Conservation (phyloP, 2,113 vertebrate genomes). For the Zapus hudsonius region DNA sequence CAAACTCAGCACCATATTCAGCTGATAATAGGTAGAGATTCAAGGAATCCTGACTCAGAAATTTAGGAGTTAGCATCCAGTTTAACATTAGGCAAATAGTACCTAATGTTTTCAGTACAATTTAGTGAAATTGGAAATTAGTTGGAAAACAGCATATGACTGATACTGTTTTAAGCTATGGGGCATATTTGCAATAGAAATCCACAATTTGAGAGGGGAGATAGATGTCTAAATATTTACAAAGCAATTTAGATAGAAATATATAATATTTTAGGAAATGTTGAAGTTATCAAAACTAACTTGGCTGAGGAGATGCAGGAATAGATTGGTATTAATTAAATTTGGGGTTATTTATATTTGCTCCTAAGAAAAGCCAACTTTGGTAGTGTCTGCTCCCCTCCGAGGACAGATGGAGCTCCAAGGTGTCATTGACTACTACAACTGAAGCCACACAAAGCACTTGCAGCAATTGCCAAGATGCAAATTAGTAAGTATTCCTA, state of each 20-base stretch:
- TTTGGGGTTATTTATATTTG: not conserved
- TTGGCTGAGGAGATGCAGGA: not conserved
- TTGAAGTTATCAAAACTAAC: not conserved
- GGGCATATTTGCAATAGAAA: not conserved
- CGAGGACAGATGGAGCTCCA: not conserved
- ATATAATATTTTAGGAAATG: not conserved
- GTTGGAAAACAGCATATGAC: not conserved
- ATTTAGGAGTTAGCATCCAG: not conserved
- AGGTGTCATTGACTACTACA: not conserved
- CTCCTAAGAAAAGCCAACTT: not conserved
- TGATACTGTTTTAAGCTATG: not conserved
- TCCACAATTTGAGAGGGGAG: not conserved
- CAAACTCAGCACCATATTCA: not conserved
- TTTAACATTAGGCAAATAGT: not conserved
- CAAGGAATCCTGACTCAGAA: not conserved
- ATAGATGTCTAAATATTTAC: not conserved
- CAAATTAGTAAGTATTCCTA: not conserved
- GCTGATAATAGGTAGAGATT: not conserved
- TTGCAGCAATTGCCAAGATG: not conserved
- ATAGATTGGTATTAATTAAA: not conserved
- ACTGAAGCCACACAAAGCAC: not conserved
- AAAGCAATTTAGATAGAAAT: not conserved
- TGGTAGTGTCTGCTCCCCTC: not conserved
- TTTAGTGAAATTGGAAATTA: not conserved
- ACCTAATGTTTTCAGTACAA: not conserved